Percentiles rank a stretch among this genome's conserved stretches.
These are phyloP conservation scores for Perodicticus potto DNA, from an alignment of 2,797 vertebrate genomes.

Conservation along the genomic window DNA sequence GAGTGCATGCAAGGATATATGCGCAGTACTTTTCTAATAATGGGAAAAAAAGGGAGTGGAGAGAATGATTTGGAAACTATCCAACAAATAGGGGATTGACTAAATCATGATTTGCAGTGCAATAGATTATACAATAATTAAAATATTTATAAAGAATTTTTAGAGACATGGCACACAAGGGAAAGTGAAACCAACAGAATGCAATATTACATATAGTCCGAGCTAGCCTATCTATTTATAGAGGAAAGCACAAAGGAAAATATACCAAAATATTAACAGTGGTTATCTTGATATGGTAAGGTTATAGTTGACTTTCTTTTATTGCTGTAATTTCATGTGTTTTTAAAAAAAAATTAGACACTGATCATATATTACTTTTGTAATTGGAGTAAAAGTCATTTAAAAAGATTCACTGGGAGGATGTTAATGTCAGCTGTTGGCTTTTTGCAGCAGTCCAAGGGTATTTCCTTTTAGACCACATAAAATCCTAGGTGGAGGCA, in stretches of 20 bases:
- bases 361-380: conserved; percentile 3
- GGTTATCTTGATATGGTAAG: neutral
- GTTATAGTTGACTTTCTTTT: conserved; percentile 61
- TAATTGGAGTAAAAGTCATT: conserved; percentile 33
- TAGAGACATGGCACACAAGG: conserved; percentile 5
- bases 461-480: conserved; percentile 47
- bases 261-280: conserved; percentile 24
- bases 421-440: conserved; percentile 17
- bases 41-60: neutral
- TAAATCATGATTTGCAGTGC: conserved; percentile 19
- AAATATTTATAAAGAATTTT: conserved; percentile 46
- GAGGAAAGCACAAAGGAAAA: conserved; percentile 22
- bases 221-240: conserved; percentile 44
- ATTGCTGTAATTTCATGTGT: conserved; percentile 8
- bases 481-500: neutral
- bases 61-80: conserved; percentile 16
- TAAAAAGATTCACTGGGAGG: neutral
- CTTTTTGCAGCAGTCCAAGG: conserved; percentile 13
- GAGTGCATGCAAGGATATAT: neutral
- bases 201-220: neutral
- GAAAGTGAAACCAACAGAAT: conserved; percentile 60
- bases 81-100: neutral
- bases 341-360: neutral
- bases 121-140: conserved; percentile 34
- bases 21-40: neutral